Conservation (phyloP, 2,888 invertebrate species). For the Hirtodrosophila alboralis region DNA sequence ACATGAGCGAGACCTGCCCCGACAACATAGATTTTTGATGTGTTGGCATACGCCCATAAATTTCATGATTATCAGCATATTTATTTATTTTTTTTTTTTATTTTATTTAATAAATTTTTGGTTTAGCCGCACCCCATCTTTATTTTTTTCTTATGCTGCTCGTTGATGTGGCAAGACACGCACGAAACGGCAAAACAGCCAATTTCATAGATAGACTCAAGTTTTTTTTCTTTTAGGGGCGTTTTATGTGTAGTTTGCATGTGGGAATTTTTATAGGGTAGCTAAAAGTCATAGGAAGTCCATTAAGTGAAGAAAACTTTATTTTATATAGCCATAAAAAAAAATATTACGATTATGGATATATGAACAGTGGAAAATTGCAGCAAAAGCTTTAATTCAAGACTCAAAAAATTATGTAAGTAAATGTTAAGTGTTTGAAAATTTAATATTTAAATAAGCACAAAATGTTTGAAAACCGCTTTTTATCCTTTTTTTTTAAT, state of each 20-base stretch:
- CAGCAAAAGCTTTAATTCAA: too few species aligned
- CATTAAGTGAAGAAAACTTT: slow-evolving; percentile 25
- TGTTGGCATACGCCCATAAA: slow-evolving; percentile 77
- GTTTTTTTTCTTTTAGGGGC: slow-evolving; percentile 41
- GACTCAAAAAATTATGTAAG: too few species aligned
- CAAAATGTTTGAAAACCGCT: too few species aligned
- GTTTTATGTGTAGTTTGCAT: slow-evolving; percentile 76
- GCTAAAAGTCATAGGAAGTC: slow-evolving; percentile 19
- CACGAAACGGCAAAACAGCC: slow-evolving; percentile 29
- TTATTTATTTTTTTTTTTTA: slow-evolving; percentile 36
- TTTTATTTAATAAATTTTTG: slow-evolving; percentile 66
- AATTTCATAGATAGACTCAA: slow-evolving; percentile 45
- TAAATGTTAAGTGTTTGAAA: too few species aligned
- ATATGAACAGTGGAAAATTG: too few species aligned
- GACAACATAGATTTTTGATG: slow-evolving; percentile 58
- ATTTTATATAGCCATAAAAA: background rate
- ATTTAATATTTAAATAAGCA: too few species aligned
- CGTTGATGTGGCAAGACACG: slow-evolving; percentile 35
- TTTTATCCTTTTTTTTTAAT: too few species aligned
- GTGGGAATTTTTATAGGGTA: slow-evolving; percentile 52
- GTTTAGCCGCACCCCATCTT: slow-evolving; percentile 53
- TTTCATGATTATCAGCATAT: slow-evolving; percentile 71
- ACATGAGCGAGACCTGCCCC: slow-evolving; percentile 68
- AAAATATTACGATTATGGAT: too few species aligned
- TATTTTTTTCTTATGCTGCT: slow-evolving; percentile 29